phyloP scores from a whole-genome alignment of 1,140 invertebrate genomes.

The Wasmannia auropunctata region DNA sequence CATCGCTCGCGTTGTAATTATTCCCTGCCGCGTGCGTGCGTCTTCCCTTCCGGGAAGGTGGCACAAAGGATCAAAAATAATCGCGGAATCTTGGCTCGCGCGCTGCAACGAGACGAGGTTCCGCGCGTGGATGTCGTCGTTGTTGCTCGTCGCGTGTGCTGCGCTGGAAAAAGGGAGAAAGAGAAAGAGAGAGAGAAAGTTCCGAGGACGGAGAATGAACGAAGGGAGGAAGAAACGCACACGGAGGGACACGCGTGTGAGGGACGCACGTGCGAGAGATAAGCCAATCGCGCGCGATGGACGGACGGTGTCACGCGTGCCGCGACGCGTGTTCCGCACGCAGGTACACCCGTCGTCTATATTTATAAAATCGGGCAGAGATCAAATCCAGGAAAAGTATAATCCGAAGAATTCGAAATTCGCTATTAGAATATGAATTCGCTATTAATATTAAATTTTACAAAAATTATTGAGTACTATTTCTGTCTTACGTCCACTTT shows the following conservation, averaged over 20 bases:
- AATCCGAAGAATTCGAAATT: neutral
- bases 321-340: constrained; percentile 41
- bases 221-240: constrained; percentile 22
- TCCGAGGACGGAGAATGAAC: neutral
- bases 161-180: neutral
- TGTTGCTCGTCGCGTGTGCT: neutral
- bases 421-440: too few species aligned
- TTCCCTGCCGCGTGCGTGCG: constrained; percentile 10
- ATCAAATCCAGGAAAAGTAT: neutral
- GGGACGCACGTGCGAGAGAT: constrained; percentile 65
- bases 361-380: neutral
- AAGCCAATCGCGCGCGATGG: constrained; percentile 63
- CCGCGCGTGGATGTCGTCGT: neutral
- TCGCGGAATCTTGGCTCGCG: constrained; percentile 1
- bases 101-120: neutral
- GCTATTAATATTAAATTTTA: too few species aligned
- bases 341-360: neutral
- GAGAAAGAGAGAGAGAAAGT: neutral
- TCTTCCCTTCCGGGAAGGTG: constrained; percentile 56
- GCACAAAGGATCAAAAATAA: constrained; percentile 48
- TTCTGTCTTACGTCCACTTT: neutral
- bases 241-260: constrained; percentile 39
- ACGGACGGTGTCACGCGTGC: constrained; percentile 60
- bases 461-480: neutral
- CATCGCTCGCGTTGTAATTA: constrained; percentile 30